Percentiles rank a stretch among this genome's conserved stretches.
These are phyloP conservation scores for Porites divaricata DNA, from an alignment of 92 coral and sea anemone species.

Conservation along the genomic window DNA sequence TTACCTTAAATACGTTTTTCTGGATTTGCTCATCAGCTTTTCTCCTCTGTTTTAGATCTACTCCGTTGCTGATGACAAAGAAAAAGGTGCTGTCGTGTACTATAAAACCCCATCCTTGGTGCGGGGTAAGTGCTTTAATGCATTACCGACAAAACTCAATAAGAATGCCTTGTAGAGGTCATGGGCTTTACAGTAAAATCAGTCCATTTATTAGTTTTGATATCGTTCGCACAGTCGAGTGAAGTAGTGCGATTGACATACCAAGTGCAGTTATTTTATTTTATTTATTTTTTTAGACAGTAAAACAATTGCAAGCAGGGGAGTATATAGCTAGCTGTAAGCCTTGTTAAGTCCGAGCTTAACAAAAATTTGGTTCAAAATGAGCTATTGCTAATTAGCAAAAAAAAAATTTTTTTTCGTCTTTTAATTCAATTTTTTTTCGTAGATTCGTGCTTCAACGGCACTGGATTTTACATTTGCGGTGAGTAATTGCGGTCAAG, in stretches of 20 bases:
- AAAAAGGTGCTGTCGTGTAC: neutral
- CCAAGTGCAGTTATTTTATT: too few relatives aligned
- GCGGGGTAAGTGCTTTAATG: conserved; percentile 1
- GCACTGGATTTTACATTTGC: conserved; percentile 25
- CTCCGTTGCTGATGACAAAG: conserved; percentile 1
- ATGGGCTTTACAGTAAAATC: neutral
- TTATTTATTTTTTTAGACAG: too few relatives aligned
- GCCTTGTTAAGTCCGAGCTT: too few relatives aligned
- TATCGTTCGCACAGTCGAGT: too few relatives aligned
- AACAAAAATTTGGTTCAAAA: too few relatives aligned
- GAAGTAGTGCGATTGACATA: too few relatives aligned
- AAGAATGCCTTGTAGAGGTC: neutral
- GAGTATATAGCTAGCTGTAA: too few relatives aligned
- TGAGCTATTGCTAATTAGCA: neutral
- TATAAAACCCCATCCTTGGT: conserved; percentile 8
- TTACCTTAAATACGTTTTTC: neutral
- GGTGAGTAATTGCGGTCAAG: neutral
- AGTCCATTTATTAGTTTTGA: too few relatives aligned
- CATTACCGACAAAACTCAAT: neutral
- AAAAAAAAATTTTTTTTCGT: neutral
- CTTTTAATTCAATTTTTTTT: neutral
- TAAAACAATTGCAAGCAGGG: too few relatives aligned
- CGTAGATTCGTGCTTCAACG: neutral
- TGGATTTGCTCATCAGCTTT: neutral
- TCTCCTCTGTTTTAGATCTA: neutral